Base-by-base conservation (phyloP, 2,797 vertebrate species). In the Synaphobranchus kaupii region DNA sequence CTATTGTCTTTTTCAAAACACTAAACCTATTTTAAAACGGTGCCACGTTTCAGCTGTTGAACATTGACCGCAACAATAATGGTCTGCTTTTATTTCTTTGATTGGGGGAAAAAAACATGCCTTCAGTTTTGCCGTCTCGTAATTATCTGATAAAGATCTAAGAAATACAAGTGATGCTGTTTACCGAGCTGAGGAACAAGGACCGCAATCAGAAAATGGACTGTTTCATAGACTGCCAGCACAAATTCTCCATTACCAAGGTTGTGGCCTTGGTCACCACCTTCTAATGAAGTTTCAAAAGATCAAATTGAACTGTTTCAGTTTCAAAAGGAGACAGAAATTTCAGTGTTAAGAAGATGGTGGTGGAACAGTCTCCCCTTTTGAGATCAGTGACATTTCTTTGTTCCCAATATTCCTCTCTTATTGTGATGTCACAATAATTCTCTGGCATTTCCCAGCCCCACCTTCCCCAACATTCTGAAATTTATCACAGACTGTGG, bases 101-200 rank as follows among this genome's bases (percentile, higher is more conserved):
- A n/a, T 22, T 22, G n/a, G 60, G 3, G n/a, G 22, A 22, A 12
- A 73, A 73, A 34, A 28, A 66, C 4, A 73, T 15, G 28, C 28
- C 34, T 34, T 73, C 31, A 9, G 68, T 34, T 34, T 73, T 17
- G 68, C 20, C 31, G 1, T 15, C 10, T 73, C 31, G 68, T 73
- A 73, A 73, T 73, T 73, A 73, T 73, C 68, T 73, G 68, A 73
- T 73, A 73, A 66, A n/a, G 60, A 66, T 66, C 60, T 66, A 17
- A 31, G 68, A 73, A 12, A 34, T 17, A 28, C 12, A 2, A 13
- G 68, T 73, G 68, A 73, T 28, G 15, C 68, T 73, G 68, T 73
- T 73, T 31, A 73, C 68, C 28, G 9, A 31, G 28, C 66, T 28
- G 66, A 71, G 6, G 28, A 60, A 5, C 58, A 28, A 28, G 28